Percentiles rank a stretch among this genome's conserved stretches.
Evolutionary conservation across 2,888 invertebrate genomes (phyloP).

Genomic region (Protula sp.): DNA sequence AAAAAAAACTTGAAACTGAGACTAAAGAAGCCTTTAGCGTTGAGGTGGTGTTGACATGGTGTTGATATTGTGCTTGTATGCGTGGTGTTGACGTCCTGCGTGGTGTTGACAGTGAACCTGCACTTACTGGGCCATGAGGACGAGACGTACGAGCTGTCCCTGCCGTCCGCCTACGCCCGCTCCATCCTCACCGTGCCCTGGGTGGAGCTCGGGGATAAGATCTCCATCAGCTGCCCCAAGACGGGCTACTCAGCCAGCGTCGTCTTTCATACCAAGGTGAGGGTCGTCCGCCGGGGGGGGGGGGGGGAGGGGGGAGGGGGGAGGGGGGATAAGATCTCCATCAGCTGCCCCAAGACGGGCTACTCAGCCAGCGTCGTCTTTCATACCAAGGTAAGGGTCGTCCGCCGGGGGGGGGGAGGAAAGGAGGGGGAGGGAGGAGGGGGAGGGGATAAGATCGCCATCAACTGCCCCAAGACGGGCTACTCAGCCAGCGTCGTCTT

Average conservation of each 20-base stretch:
- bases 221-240: constrained; percentile 51
- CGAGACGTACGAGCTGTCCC: constrained; percentile 55
- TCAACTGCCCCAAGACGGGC: constrained; percentile 53
- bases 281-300: too few relatives aligned
- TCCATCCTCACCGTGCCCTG: constrained; percentile 58
- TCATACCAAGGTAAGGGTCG: constrained; percentile 58
- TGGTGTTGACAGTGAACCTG: constrained; percentile 41
- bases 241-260: constrained; percentile 53
- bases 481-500: constrained; percentile 54
- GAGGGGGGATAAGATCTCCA: constrained; percentile 55
- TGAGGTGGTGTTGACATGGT: too few relatives aligned
- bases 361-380: constrained; percentile 54
- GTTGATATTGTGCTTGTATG: too few relatives aligned
- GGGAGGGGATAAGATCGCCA: constrained; percentile 55
- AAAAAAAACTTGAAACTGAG: too few relatives aligned
- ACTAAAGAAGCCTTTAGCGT: too few relatives aligned
- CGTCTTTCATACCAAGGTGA: constrained; percentile 57
- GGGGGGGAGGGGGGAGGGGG: too few relatives aligned
- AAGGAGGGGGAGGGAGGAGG: too few relatives aligned
- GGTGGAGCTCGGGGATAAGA: constrained; percentile 57
- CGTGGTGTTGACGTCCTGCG: too few relatives aligned
- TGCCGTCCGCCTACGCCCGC: constrained; percentile 57
- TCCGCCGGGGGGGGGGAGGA: too few relatives aligned
- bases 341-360: constrained; percentile 53
- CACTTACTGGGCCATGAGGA: constrained; percentile 38